Percentiles rank a stretch among this genome's conserved stretches.
phyloP scores from a whole-genome alignment of 1,140 invertebrate species.

The Macrobrachium nipponense region DNA sequence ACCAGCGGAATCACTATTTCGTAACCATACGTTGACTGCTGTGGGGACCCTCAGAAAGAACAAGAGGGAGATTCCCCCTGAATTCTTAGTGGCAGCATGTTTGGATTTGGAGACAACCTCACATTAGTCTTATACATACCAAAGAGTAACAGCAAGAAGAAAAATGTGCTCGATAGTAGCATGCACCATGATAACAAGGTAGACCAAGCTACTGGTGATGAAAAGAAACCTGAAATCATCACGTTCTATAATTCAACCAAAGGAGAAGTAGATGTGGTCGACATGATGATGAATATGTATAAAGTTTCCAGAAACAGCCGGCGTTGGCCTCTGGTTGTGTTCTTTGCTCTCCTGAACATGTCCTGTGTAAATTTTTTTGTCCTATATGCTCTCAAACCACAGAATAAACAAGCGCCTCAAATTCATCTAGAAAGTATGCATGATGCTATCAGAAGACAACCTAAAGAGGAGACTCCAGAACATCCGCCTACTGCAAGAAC shows the following conservation, averaged over 20 bases:
- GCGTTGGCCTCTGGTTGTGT: conserved; percentile 59
- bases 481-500: conserved; percentile 13
- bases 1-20: conserved; percentile 51
- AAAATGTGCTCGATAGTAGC: too few relatives aligned
- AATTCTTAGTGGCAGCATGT: conserved; percentile 43
- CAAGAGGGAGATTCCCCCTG: conserved; percentile 57
- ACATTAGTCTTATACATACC: too few relatives aligned
- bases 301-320: too few relatives aligned
- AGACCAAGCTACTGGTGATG: too few relatives aligned
- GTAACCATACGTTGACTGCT: conserved; percentile 53
- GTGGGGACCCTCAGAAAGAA: conserved; percentile 62
- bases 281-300: too few relatives aligned
- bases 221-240: too few relatives aligned
- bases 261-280: too few relatives aligned
- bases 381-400: conserved; percentile 19
- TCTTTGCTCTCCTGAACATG: conserved; percentile 63
- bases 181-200: too few relatives aligned
- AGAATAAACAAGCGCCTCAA: conserved; percentile 34
- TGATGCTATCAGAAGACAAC: conserved; percentile 13
- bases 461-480: conserved; percentile 40
- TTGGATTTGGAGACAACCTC: too few relatives aligned
- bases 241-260: too few relatives aligned
- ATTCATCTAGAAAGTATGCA: conserved; percentile 33
- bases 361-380: conserved; percentile 28
- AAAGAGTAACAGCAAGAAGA: too few relatives aligned